Evolutionary conservation across 92 coral and sea anemone species (phyloP).

Genomic region (Palythoa grandiflora): DNA sequence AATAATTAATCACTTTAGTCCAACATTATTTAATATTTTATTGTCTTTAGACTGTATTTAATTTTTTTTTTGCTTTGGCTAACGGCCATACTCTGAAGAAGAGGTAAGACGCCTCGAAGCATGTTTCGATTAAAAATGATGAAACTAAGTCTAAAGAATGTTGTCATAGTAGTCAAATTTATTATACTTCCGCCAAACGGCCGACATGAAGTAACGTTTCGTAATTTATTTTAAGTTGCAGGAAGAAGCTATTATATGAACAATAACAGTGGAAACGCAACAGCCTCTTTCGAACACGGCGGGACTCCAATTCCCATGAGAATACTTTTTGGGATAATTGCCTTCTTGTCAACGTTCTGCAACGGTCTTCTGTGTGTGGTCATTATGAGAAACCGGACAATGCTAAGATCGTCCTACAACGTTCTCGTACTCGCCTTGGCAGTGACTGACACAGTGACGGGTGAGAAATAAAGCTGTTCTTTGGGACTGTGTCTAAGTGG

Average conservation of each 20-base stretch:
- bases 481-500: not conserved
- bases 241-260: not conserved
- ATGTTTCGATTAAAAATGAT: too few species aligned
- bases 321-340: slow-evolving; percentile 44
- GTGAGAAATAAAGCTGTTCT: not conserved
- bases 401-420: slow-evolving; percentile 30
- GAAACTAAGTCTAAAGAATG: too few species aligned
- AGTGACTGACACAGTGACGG: slow-evolving; percentile 33
- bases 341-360: slow-evolving; percentile 33
- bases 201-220: not conserved
- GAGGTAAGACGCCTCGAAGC: too few species aligned
- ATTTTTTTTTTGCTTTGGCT: too few species aligned
- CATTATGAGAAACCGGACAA: slow-evolving; percentile 26
- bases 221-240: not conserved
- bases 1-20: too few species aligned
- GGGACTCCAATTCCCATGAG: slow-evolving; percentile 22
- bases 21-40: too few species aligned
- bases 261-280: not conserved
- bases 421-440: slow-evolving; percentile 25
- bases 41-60: too few species aligned
- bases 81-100: too few species aligned
- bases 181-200: too few species aligned
- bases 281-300: not conserved
- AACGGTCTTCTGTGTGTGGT: slow-evolving; percentile 41
- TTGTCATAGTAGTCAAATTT: too few species aligned